Evolutionary conservation across 2,113 vertebrate genomes (phyloP).

Genomic region (Mustela lutreola): DNA sequence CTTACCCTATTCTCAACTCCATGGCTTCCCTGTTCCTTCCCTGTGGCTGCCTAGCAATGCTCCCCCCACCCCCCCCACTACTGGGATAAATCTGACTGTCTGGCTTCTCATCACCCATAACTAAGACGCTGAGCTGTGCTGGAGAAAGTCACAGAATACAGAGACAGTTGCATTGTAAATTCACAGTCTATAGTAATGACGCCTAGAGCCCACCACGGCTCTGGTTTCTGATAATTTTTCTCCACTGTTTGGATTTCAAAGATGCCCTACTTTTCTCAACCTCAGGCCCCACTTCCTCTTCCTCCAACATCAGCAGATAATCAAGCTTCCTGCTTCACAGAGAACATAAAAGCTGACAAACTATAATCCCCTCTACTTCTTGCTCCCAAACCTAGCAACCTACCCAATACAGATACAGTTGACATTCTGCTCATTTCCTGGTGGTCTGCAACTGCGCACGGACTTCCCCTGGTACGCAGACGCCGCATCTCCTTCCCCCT

Average conservation of each 20-base stretch:
- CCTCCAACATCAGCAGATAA: neutral
- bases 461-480: neutral
- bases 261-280: neutral
- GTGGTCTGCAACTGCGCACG: neutral
- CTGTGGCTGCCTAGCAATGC: neutral
- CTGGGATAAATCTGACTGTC: neutral
- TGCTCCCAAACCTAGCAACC: neutral
- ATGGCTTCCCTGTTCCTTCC: neutral
- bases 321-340: neutral
- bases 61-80: no score
- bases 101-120: neutral
- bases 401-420: neutral
- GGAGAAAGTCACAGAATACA: neutral
- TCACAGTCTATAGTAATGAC: neutral
- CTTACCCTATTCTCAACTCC: neutral
- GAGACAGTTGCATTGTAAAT: neutral
- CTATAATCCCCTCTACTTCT: neutral
- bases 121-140: neutral
- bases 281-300: neutral
- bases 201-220: neutral
- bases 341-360: neutral
- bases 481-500: neutral
- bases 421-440: neutral
- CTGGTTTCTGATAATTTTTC: neutral
- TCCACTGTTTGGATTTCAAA: neutral